Evolutionary conservation across 2,888 invertebrate genomes (phyloP), one percentile per base, ranked within the genome.

Genomic region (Sminthurinus aureus): DNA sequence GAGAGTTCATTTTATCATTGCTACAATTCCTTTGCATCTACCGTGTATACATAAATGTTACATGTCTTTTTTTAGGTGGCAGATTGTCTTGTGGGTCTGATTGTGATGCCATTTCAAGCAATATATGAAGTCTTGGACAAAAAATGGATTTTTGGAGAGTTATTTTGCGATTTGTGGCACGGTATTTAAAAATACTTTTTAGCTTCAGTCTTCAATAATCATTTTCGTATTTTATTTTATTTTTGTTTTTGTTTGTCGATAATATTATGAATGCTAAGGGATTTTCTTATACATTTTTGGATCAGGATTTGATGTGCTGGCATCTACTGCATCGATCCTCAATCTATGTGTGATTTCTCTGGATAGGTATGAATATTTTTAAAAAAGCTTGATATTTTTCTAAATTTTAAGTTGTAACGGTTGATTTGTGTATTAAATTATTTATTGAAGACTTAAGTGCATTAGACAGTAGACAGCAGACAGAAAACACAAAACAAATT

Each of bases 91-190:
- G 98, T 99, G 6, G 99, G 99, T 0, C 92, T 98, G 78, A 96
- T 98, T 4, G 99, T 99, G 79, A 99, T 99, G 99, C 99, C 99
- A 0, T 97, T 99, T 91, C 96, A 96, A 86, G 96, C 96, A 0
- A 92, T 96, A 18, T 96, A 96, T 90, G 97, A 97, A 91, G 95
- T 96, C 18, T 91, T 96, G 51, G 95, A 95, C 89, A 95, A 96
- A 89, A 95, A 94, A 38, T 98, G 98, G 98, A 94, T 96, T 88
- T 98, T 98, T 90, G 98, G 98, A 6, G 94, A 95, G 2, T 95
- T 96, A 89, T 98, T 97, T 96, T 99, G 99, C 90, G 99, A 99
- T 90, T 94, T 98, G 26, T 99, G 99, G 98, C 94, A 98, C 82
- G 13, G n/a, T 64, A 64, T 64, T 4, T 12, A 18, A 18, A 67